Conservation (phyloP, 1,140 invertebrate species). For the Contarinia nasturtii region DNA sequence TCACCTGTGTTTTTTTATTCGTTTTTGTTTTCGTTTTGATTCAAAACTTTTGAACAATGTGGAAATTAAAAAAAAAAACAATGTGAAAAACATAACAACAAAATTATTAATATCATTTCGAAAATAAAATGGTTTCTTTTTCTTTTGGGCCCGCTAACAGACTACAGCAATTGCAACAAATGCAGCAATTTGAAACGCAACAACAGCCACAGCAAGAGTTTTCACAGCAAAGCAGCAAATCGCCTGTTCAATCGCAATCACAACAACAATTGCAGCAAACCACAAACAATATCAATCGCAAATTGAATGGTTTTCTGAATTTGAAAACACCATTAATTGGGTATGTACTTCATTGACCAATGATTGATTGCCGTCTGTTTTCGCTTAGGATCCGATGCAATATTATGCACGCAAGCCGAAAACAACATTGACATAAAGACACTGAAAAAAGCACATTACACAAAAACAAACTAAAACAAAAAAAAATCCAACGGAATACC, state of each 20-base stretch:
- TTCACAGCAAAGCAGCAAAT: constrained; percentile 4
- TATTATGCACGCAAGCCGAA: no score
- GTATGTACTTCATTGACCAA: constrained; percentile 25
- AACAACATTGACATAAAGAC: no score
- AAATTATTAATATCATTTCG: neutral
- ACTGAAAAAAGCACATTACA: no score
- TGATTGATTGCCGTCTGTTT: neutral
- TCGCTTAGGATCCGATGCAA: neutral
- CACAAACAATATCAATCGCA: constrained; percentile 21
- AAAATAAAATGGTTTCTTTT: neutral
- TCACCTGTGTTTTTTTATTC: neutral
- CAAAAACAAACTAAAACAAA: no score
- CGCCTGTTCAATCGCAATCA: constrained; percentile 10
- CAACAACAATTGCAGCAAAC: constrained; percentile 4
- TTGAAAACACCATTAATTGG: constrained; percentile 60
- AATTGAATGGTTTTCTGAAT: constrained; percentile 51
- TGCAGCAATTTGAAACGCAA: neutral
- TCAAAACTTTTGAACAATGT: no score
- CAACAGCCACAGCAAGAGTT: constrained; percentile 10
- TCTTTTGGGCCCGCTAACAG: neutral
- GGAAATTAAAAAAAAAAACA: no score
- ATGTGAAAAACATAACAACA: neutral
- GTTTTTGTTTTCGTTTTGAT: neutral
- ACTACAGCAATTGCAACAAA: neutral
- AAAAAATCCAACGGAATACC: no score